Conservation (phyloP, 1,140 invertebrate genomes). For the Drosophila kanapiae region DNA sequence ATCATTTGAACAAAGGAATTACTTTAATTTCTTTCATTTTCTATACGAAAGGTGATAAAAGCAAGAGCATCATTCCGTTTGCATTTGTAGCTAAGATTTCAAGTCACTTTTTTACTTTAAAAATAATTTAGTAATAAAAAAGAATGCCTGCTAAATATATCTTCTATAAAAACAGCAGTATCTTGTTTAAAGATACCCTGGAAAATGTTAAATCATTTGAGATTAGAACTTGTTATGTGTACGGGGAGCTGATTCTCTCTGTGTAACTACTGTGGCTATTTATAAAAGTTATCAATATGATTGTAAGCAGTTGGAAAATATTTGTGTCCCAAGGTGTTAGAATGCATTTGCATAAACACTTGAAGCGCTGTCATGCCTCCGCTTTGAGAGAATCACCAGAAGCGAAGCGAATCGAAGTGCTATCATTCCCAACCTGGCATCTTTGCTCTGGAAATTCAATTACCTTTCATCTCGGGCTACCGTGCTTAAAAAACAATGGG, state of each 20-base stretch:
- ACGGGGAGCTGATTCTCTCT: slow-evolving; percentile 17
- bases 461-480: slow-evolving; percentile 47
- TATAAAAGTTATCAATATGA: slow-evolving; percentile 81
- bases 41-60: too few species aligned
- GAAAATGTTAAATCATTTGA: background rate
- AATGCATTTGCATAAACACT: slow-evolving; percentile 85
- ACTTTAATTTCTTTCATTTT: too few species aligned
- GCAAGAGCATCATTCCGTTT: too few species aligned
- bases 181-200: background rate
- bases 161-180: background rate
- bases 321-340: slow-evolving; percentile 80
- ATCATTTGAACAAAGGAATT: too few species aligned
- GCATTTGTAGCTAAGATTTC: too few species aligned
- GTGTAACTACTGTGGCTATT: slow-evolving; percentile 46
- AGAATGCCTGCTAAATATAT: background rate
- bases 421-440: slow-evolving; percentile 6
- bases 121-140: background rate
- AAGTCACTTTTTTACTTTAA: too few species aligned
- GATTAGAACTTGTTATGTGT: background rate
- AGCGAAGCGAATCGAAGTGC: slow-evolving; percentile 8
- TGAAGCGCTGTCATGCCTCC: slow-evolving; percentile 73
- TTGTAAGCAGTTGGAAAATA: slow-evolving; percentile 78
- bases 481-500: slow-evolving; percentile 21
- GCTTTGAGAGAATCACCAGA: slow-evolving; percentile 38
- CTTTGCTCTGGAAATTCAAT: slow-evolving; percentile 32